Evolutionary conservation across 2,888 invertebrate genomes (phyloP).

Genomic region (Caenorhabditis sp.): DNA sequence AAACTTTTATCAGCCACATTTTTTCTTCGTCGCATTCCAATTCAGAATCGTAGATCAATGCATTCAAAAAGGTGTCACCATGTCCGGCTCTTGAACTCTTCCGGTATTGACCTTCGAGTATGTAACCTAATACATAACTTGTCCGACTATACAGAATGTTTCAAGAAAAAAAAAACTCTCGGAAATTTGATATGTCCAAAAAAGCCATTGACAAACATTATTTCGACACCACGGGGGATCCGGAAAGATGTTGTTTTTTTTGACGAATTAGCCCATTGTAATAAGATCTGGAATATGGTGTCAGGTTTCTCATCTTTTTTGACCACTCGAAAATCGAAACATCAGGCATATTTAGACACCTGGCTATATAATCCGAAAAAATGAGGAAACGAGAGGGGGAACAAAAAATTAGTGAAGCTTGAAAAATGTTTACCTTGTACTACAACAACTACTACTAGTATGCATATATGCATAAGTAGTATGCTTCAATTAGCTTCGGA

Average conservation of each 20-base stretch:
- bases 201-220: background rate
- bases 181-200: background rate
- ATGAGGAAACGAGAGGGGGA: constrained; percentile 2
- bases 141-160: background rate
- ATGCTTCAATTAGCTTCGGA: constrained; percentile 1
- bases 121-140: background rate
- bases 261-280: background rate
- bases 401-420: constrained; percentile 20
- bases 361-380: constrained; percentile 18
- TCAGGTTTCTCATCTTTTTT: constrained; percentile 23
- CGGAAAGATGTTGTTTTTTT: background rate
- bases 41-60: background rate
- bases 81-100: background rate
- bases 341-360: constrained; percentile 36
- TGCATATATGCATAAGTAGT: constrained; percentile 3
- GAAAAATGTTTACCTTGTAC: background rate
- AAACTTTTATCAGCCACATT: background rate
- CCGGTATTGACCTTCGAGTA: background rate
- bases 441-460: background rate
- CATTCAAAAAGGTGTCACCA: background rate
- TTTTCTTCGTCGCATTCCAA: background rate
- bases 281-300: constrained; percentile 5
- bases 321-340: constrained; percentile 26
- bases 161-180: background rate
- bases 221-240: background rate